phyloP scores from a whole-genome alignment of 1,140 invertebrate genomes.

The Euborellia annulipes region DNA sequence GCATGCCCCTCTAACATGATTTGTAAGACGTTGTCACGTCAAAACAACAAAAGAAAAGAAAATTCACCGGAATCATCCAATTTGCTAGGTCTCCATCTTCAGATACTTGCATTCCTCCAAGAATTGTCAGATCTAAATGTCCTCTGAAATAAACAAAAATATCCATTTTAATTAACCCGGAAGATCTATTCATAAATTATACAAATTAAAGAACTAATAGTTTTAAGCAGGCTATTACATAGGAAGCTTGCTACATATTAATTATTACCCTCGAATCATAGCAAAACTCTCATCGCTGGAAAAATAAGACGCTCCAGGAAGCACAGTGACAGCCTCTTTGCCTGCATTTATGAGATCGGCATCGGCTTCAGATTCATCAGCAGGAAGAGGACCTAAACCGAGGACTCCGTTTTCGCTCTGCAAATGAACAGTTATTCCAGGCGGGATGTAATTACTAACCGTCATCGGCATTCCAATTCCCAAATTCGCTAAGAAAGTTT shows the following conservation, averaged over 20 bases:
- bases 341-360: conserved; percentile 97
- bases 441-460: conserved; percentile 82
- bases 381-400: conserved; percentile 86
- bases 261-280: conserved; percentile 83
- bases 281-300: conserved; percentile 96
- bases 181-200: too few relatives aligned
- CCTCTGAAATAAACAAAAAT: conserved; percentile 28
- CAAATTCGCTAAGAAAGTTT: conserved; percentile 47
- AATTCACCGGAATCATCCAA: conserved; percentile 70
- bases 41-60: too few relatives aligned
- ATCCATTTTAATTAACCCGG: conserved; percentile 1
- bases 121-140: conserved; percentile 49
- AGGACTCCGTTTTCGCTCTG: conserved; percentile 98
- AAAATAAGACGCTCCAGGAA: conserved; percentile 83
- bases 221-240: too few relatives aligned
- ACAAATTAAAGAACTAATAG: too few relatives aligned
- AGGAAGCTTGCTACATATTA: too few relatives aligned
- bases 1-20: too few relatives aligned
- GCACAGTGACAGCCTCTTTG: conserved; percentile 90
- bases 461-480: conserved; percentile 97
- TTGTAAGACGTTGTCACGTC: too few relatives aligned
- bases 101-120: conserved; percentile 54
- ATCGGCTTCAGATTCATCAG: conserved; percentile 52
- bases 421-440: conserved; percentile 58
- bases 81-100: conserved; percentile 52